phyloP scores from a whole-genome alignment of 2,797 vertebrate species.

The Bucorvus abyssinicus region DNA sequence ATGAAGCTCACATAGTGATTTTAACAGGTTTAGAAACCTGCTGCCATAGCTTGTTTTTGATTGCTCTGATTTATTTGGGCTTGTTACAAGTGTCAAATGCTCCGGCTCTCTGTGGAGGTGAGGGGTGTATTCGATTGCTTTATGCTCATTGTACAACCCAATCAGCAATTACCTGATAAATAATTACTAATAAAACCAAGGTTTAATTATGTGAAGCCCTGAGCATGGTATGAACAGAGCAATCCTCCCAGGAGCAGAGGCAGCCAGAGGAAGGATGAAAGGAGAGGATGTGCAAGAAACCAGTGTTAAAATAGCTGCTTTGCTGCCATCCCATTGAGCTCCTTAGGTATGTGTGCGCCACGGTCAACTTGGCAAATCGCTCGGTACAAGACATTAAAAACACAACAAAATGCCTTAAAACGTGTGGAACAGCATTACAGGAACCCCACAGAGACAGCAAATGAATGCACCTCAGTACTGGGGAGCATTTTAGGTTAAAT shows the following conservation, averaged over 20 bases:
- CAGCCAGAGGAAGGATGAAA: neutral
- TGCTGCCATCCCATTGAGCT: neutral
- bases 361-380: neutral
- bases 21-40: conserved; percentile 40
- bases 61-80: conserved; percentile 33
- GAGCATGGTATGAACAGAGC: neutral
- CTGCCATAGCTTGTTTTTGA: conserved; percentile 27
- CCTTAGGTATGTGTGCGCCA: neutral
- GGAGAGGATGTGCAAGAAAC: neutral
- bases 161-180: conserved; percentile 1
- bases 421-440: neutral
- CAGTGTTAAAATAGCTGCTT: neutral
- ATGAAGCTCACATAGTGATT: neutral
- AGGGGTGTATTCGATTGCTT: neutral
- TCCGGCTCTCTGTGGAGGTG: neutral
- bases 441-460: neutral
- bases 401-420: neutral
- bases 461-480: neutral
- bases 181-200: neutral
- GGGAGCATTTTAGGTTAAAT: neutral
- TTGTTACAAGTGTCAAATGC: neutral
- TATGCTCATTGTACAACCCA: neutral
- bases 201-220: neutral
- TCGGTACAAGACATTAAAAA: neutral
- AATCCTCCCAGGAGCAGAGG: neutral